A percentile compares a stretch with the other conserved stretches of the same genome.
Conservation (phyloP, 2,797 vertebrate genomes). For the Melanotaenia nigrans region DNA sequence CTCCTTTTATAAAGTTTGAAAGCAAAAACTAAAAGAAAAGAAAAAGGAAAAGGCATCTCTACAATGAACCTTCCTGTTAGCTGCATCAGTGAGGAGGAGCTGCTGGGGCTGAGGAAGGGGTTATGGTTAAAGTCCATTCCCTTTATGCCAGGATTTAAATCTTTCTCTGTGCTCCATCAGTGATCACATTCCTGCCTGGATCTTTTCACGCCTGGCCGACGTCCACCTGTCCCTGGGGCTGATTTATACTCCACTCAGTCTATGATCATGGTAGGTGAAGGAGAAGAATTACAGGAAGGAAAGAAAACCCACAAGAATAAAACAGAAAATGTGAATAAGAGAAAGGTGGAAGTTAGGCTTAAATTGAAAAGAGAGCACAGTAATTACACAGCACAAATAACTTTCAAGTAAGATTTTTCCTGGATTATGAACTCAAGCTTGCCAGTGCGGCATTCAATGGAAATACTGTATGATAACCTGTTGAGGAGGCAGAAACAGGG, state of each 20-base stretch:
- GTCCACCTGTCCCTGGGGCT: conserved; percentile 71
- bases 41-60: conserved; percentile 33
- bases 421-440: conserved; percentile 45
- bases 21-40: conserved; percentile 16
- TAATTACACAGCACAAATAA: conserved; percentile 53
- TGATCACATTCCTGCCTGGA: conserved; percentile 67
- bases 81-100: conserved; percentile 27
- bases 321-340: conserved; percentile 2
- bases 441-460: conserved; percentile 26
- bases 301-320: conserved; percentile 11
- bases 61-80: conserved; percentile 30
- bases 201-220: conserved; percentile 72
- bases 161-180: conserved; percentile 48
- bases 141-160: conserved; percentile 49
- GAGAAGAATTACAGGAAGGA: conserved; percentile 2
- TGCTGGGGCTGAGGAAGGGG: conserved; percentile 1
- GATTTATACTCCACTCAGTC: conserved; percentile 67
- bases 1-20: conserved; percentile 39
- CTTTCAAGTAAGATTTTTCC: conserved; percentile 42
- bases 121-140: conserved; percentile 7
- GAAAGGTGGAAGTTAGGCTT: conserved; percentile 48
- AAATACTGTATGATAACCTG: conserved; percentile 48
- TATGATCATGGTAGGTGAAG: conserved; percentile 10
- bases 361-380: conserved; percentile 26
- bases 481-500: conserved; percentile 31